Percentiles rank a stretch among this genome's conserved stretches.
Conservation (phyloP, 1,140 invertebrate genomes). For the Euura lappo region DNA sequence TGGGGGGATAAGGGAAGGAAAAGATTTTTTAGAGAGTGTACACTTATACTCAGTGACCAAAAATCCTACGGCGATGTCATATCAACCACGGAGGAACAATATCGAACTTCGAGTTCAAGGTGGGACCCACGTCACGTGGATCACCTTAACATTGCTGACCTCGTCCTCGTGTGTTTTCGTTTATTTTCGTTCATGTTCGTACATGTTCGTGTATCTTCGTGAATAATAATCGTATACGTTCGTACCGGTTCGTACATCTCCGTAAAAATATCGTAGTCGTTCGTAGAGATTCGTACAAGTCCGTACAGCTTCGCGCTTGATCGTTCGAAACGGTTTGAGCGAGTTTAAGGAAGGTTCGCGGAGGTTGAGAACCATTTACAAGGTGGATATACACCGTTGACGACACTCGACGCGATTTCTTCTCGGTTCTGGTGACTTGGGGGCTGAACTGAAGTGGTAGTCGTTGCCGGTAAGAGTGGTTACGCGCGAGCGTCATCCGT, state of each 20-base stretch:
- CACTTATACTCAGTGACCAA: neutral
- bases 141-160: too few species aligned
- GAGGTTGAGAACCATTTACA: slow-evolving; percentile 42
- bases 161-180: too few species aligned
- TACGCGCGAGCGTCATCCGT: slow-evolving; percentile 41
- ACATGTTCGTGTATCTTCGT: too few species aligned
- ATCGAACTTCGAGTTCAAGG: too few species aligned
- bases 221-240: too few species aligned
- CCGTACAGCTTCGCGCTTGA: too few species aligned
- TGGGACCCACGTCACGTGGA: too few species aligned
- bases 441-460: slow-evolving; percentile 47
- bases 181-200: slow-evolving; percentile 17
- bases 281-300: too few species aligned
- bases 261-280: too few species aligned
- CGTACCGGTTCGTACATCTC: too few species aligned
- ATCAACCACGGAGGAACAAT: too few species aligned
- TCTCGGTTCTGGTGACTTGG: slow-evolving; percentile 28
- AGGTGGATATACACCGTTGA: slow-evolving; percentile 39
- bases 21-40: slow-evolving; percentile 16
- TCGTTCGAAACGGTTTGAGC: slow-evolving; percentile 15
- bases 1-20: slow-evolving; percentile 18
- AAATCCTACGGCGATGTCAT: too few species aligned
- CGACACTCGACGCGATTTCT: slow-evolving; percentile 44
- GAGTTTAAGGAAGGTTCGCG: slow-evolving; percentile 36
- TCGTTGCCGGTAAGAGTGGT: slow-evolving; percentile 51